Percentiles rank a stretch among this genome's conserved stretches.
These are phyloP conservation scores for Xenotilapia longispinis DNA, from an alignment of 2,113 vertebrate species.

Conservation along the genomic window DNA sequence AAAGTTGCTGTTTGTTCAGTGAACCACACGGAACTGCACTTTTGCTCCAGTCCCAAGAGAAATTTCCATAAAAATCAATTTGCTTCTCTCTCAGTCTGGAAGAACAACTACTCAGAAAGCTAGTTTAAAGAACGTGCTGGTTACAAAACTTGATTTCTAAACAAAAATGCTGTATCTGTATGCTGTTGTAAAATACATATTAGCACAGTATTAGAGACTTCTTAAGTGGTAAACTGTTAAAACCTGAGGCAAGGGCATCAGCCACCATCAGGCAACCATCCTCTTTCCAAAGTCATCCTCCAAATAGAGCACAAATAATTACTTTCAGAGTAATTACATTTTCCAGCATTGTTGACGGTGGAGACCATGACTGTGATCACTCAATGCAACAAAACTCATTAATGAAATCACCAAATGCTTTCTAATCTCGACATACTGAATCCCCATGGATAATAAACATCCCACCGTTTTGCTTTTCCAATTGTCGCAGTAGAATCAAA, in stretches of 20 bases:
- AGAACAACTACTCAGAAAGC: neutral
- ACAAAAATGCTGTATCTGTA: neutral
- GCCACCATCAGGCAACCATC: neutral
- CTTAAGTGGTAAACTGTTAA: neutral
- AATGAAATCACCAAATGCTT: conserved; percentile 51
- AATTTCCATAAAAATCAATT: neutral
- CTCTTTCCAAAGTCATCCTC: conserved; percentile 30
- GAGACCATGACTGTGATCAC: conserved; percentile 50
- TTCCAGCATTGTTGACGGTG: conserved; percentile 54
- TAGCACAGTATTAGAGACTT: neutral
- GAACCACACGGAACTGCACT: neutral
- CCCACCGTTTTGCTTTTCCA: neutral
- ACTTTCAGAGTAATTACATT: conserved; percentile 63
- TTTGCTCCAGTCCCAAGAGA: neutral
- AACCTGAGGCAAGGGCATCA: conserved; percentile 5
- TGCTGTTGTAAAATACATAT: neutral
- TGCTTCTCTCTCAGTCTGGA: neutral
- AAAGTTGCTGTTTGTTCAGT: neutral
- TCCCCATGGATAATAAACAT: conserved; percentile 38
- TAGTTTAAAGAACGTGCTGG: neutral
- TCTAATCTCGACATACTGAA: conserved; percentile 41
- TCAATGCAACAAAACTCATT: conserved; percentile 62
- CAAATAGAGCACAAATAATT: conserved; percentile 37
- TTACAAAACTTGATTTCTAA: neutral
- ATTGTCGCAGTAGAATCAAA: conserved; percentile 12